Evolutionary conservation across 2,113 vertebrate genomes (phyloP), one percentile per base, ranked within the genome.

Genomic region (Cariama cristata): DNA sequence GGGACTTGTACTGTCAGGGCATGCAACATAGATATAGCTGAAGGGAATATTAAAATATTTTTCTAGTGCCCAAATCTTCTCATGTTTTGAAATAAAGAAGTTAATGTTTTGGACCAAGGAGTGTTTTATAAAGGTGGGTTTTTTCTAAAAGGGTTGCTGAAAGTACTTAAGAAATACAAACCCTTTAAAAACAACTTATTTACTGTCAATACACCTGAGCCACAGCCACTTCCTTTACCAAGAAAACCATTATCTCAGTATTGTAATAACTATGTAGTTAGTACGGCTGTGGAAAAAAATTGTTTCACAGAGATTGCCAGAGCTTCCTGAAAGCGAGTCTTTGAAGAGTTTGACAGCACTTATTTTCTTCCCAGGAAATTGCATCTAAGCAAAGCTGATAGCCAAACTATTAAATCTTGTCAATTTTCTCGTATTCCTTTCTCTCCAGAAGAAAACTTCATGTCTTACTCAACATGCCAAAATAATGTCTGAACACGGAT

Each of bases 141-240:
- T 63, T 45, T n/a, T 3, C 22, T 66, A 27, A 5, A n/a, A 59
- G 23, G 64, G 27, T 33, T 88, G 22, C 38, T 88, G 33, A 68
- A 85, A 91, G 14, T 20, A 58, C n/a, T 60, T 72, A 26, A 64
- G 33, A 88, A 71, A 52, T 58, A 64, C 3, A 95, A 74, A 71
- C 4, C 8, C 24, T 64, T 89, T 40, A 44, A 89, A 95, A 90
- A 56, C 14, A 42, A 38, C 11, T 72, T 88, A 90, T 23, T 88
- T 95, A 64, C 81, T 79, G 73, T 40, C 40, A 88, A 30, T 52
- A 88, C 50, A 72, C 17, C 63, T 47, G 60, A 91, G 44, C 30
- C 88, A 86, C 58, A 90, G 44, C 53, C 69, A 93, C 77, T 93
- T 96, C 96, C 87, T 94, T 89, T 79, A 85, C 58, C 63, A 83